Evolutionary conservation across 1,140 invertebrate species (phyloP), one percentile per base, ranked within the genome.

Genomic region (Zaprionus lachaisei): DNA sequence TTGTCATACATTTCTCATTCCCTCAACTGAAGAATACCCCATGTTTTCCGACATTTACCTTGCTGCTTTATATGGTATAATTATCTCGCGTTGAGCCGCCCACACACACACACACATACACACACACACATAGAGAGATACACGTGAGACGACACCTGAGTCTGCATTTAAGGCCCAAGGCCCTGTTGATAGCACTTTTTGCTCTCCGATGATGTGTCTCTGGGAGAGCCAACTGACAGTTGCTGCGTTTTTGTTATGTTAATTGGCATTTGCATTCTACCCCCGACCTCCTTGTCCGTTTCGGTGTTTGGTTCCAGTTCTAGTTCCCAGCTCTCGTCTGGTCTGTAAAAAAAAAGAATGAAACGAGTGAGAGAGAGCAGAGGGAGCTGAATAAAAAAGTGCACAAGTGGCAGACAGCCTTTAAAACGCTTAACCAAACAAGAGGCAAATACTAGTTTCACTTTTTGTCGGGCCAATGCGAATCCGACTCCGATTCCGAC

Each of bases 361-460:
- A 9, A 28, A 37, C 12, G 44, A 17, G 61, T 34, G 22, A 57
- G 38, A 58, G 41, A 47, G 26, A 47, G 20, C n/a, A 20, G 54
- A 31, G 55, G 28, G 57, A 4, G 12, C 38, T 49, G 12, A 57
- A 4, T 38, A 26, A 41, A 49, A 34, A 26, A 71, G 7, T 31
- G 44, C 47, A 75, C 65, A 73, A 69, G 66, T 78, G 73, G 80
- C 70, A 71, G 62, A 82, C 57, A 70, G 83, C 75, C 83, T 77
- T 89, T 87, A 89, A 90, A 89, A 89, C 84, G 84, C 84, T 89
- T 89, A 89, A 81, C 84, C 81, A 76, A 85, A 86, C 83, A 85
- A 79, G 79, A 69, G 71, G 76, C 64, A 57, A 85, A 90, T 67
- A 58, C 81, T 89, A 89, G 85, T 89, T 89, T 89, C 85, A 89